Conservation (phyloP, 2,888 invertebrate species). For the Patella depressa region DNA sequence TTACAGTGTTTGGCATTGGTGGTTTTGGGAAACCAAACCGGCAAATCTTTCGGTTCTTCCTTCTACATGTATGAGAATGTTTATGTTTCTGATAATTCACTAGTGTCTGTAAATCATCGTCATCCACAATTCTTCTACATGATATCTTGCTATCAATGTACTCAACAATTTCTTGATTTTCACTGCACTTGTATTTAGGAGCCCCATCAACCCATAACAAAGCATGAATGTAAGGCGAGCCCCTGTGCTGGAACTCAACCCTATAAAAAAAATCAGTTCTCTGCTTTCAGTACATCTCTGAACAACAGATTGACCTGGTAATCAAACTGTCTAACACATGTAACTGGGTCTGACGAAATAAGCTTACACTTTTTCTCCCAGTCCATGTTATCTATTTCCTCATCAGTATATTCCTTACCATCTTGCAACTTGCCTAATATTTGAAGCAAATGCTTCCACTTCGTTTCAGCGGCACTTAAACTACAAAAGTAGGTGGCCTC, state of each 20-base stretch:
- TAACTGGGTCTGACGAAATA: constrained; percentile 46
- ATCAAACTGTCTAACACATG: constrained; percentile 46
- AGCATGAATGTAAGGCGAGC: constrained; percentile 48
- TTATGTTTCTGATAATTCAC: no score
- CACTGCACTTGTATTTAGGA: no score
- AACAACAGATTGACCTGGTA: constrained; percentile 39
- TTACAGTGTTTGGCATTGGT: constrained; percentile 12
- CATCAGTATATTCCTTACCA: constrained; percentile 25
- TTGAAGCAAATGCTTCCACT: constrained; percentile 16
- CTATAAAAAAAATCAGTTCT: constrained; percentile 40
- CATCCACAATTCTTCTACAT: no score
- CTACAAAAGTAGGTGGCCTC: constrained; percentile 37
- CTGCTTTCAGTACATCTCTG: constrained; percentile 19
- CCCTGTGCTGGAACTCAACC: constrained; percentile 46
- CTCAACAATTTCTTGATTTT: no score
- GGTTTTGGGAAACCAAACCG: constrained; percentile 29
- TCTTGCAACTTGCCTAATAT: constrained; percentile 21
- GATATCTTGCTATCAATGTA: no score
- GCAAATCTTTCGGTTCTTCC: no score
- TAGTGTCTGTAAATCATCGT: no score
- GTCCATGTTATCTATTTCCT: constrained; percentile 20
- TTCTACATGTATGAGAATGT: no score
- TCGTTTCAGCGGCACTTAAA: no score
- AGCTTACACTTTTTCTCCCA: constrained; percentile 39
- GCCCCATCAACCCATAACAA: no score